These are phyloP conservation scores for Cariama cristata DNA, from an alignment of 2,113 vertebrate genomes.

Conservation along the genomic window DNA sequence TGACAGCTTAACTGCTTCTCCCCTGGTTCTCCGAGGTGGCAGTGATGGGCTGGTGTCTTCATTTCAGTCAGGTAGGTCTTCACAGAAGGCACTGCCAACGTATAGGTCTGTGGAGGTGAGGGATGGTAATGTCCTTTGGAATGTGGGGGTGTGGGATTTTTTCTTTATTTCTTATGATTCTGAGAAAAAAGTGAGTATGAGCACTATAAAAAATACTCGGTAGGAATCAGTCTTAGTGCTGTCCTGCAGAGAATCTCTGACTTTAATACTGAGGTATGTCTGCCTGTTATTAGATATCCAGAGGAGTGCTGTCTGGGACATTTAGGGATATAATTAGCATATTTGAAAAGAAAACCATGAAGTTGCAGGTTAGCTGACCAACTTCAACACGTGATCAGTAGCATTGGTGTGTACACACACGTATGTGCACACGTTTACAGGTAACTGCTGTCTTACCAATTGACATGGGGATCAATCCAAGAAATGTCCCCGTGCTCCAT, in stretches of 20 bases:
- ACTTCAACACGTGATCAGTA: not conserved
- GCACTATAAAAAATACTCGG: not conserved
- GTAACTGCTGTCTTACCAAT: not conserved
- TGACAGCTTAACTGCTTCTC: not conserved
- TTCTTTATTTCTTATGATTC: not conserved
- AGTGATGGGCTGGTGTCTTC: not conserved
- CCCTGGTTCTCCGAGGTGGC: not conserved
- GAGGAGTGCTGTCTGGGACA: rapidly evolving
- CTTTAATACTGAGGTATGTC: not conserved
- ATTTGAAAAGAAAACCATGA: not conserved
- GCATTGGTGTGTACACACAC: not conserved
- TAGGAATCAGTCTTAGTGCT: not conserved
- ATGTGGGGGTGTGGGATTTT: not conserved
- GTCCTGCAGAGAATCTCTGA: not conserved
- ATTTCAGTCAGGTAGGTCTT: not conserved
- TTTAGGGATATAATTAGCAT: not conserved
- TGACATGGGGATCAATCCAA: not conserved
- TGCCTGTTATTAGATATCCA: not conserved
- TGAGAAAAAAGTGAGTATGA: not conserved
- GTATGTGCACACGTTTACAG: not conserved
- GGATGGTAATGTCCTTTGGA: not conserved
- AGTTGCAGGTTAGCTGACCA: not conserved
- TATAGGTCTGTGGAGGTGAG: not conserved
- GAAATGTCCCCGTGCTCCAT: not conserved
- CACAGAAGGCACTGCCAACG: rapidly evolving